Base-by-base conservation (phyloP, 64 coral and sea anemone species). In the Pocillopora verrucosa region DNA sequence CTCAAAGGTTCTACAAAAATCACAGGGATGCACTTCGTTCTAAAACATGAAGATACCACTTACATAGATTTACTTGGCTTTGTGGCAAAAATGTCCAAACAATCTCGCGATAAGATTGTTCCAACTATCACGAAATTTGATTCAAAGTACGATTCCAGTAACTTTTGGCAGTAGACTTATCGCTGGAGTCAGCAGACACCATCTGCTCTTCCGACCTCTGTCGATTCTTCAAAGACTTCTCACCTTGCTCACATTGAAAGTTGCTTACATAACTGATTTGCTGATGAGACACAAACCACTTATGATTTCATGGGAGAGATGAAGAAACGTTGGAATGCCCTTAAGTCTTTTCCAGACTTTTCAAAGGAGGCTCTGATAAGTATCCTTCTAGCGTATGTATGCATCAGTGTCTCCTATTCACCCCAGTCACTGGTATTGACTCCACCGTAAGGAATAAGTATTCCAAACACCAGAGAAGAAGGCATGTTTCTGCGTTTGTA, bases 331-430 rank as follows among this genome's bases (percentile, higher is more conserved):
- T 88, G 74, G 86, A 36, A 63, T 1, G 16, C 34, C 35, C 60
- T 88, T 19, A 19, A 13, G 10, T 74, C 88, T 45, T 83, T 91
- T 13, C 93, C 93, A 36, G 10, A 76, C 63, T 94, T 90, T 61
- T 35, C 16, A 12, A 70, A 88, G 16, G 68, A 76, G n/a, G 76
- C 24, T 9, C 30, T 94, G 22, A 65, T 94, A 25, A 41, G 67
- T 20, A 16, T 37, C 2, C 38, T 90, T 16, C 63, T 77, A 76
- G 84, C 60, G 19, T 91, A 58, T 78, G 89, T 76, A 0, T 95
- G 91, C 70, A 74, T 91, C 41, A 63, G 61, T n/a, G 75, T 85
- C 26, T 85, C 82, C 16, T 22, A 85, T 72, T 65, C 82, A 9
- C 14, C 22, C 2, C 1, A 11, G 41, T 51, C 41, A 3, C 15